These are phyloP conservation scores for Strigamia maritima DNA, from an alignment of 2,888 invertebrate genomes.

Conservation along the genomic window DNA sequence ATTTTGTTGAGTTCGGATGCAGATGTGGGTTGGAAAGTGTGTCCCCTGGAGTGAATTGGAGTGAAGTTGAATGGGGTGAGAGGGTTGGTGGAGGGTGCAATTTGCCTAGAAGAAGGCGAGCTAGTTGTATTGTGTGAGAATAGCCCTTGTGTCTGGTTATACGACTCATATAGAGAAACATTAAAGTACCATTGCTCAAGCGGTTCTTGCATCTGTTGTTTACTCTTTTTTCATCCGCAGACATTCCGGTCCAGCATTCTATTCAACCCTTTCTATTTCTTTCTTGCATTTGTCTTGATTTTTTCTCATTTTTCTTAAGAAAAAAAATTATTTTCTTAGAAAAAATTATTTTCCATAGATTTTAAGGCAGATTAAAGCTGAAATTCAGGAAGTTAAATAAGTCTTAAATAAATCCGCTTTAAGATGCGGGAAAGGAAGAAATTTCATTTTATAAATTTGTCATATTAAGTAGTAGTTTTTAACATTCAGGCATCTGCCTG, in stretches of 20 bases:
- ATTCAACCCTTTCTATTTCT: neutral
- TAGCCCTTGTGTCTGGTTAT: slow-evolving; percentile 9
- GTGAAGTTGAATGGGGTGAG: neutral
- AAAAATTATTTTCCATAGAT: no score
- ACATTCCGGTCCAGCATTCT: neutral
- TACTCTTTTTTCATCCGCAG: neutral
- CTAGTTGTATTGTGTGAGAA: slow-evolving; percentile 15
- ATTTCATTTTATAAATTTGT: neutral
- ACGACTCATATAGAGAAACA: slow-evolving; percentile 1
- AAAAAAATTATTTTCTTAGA: no score
- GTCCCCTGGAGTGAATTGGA: slow-evolving; percentile 5
- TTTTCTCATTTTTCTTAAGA: no score
- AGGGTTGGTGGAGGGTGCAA: neutral
- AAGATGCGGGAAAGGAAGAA: neutral
- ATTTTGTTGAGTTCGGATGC: no score
- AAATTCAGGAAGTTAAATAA: no score
- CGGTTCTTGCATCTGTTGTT: slow-evolving; percentile 19
- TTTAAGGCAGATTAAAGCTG: no score
- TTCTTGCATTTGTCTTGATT: neutral
- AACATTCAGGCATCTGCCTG: neutral
- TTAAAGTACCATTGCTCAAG: neutral
- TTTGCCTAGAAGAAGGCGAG: slow-evolving; percentile 23
- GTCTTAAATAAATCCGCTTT: neutral
- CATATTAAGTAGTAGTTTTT: neutral
- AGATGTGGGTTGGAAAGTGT: no score